Evolutionary conservation across 1,140 invertebrate genomes (phyloP), one percentile per base, ranked within the genome.

Genomic region (Macrobrachium nipponense): DNA sequence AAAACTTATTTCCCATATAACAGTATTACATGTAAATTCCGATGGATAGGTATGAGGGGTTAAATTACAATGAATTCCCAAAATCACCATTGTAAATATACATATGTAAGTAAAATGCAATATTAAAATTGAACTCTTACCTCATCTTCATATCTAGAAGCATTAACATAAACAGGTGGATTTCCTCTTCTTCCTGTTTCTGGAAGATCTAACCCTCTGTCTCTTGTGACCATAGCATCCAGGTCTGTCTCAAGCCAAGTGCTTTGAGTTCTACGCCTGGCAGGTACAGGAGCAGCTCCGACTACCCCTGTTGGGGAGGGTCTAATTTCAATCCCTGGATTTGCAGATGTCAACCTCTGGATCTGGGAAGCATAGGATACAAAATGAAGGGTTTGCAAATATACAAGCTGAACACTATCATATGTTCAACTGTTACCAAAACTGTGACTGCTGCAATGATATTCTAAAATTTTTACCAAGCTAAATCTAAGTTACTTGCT

Each of bases 191-290:
- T 76, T n/a, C 15, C 51, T 43, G 64, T 43, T 18, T 87, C 85
- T 14, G 86, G 87, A 23, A 68, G 80, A 44, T 89, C 88, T 20
- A 86, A 76, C 5, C 93, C 93, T 86, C 94, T 93, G 89, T 95
- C 94, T 27, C 93, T 91, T 0, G 94, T 94, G 80, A 94, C 92
- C 83, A 95, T 94, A 0, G 95, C 94, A 90, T 98, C 97, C 58
- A 98, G 90, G 92, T 98, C 97, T 1, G 96, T 98, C 91, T 98
- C 96, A n/a, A 95, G 92, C 95, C 97, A 98, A 15, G 94, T 92
- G 62, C 87, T 90, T 12, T 90, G 88, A 61, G 93, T 43, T 92
- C 90, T 85, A 77, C 90, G 89, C 58, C 88, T 90, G 11, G 90
- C 87, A 27, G 90, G 90, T 20, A 91, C 89, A 61, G 92, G 88